phyloP scores from a whole-genome alignment of 2,113 vertebrate species.

The Pseudorhombus dupliciocellatus region DNA sequence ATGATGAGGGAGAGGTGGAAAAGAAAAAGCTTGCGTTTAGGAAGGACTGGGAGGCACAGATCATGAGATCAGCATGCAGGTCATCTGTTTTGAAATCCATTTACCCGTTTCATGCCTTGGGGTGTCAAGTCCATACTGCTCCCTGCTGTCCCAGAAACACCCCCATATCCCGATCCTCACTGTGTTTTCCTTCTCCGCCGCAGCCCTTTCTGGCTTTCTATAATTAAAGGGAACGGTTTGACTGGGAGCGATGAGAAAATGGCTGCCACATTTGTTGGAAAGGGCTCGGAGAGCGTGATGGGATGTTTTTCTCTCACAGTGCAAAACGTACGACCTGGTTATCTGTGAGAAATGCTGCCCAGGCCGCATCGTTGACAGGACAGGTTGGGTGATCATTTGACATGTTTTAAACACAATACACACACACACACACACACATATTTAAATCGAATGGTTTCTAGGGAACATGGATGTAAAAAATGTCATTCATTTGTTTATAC shows the following conservation, averaged over 20 bases:
- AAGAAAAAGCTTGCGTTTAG: conserved; percentile 63
- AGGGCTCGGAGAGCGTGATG: conserved; percentile 24
- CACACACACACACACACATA: background rate
- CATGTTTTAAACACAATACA: background rate
- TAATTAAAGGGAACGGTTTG: conserved; percentile 73
- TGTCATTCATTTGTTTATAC: background rate
- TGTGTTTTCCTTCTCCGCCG: conserved; percentile 52
- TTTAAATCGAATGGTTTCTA: too few species aligned
- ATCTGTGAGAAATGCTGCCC: conserved; percentile 12
- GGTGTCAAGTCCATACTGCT: conserved; percentile 70
- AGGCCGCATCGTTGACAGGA: background rate
- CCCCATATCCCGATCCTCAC: conserved; percentile 28
- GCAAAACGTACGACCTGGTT: conserved; percentile 20
- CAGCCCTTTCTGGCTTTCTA: conserved; percentile 58
- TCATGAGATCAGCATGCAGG: conserved; percentile 88
- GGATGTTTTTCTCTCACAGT: conserved; percentile 33
- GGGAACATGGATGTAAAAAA: too few species aligned
- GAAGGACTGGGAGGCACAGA: conserved; percentile 81
- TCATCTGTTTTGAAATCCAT: conserved; percentile 90
- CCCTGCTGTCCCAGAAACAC: conserved; percentile 30
- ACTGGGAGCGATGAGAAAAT: conserved; percentile 59
- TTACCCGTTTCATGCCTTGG: conserved; percentile 75
- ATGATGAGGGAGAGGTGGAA: conserved; percentile 57
- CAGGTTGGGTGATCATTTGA: conserved; percentile 1
- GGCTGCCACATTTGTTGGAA: conserved; percentile 58